Percentiles rank a stretch among this genome's conserved stretches.
These are phyloP conservation scores for Nanorana parkeri DNA, from an alignment of 2,113 vertebrate species.

Conservation along the genomic window DNA sequence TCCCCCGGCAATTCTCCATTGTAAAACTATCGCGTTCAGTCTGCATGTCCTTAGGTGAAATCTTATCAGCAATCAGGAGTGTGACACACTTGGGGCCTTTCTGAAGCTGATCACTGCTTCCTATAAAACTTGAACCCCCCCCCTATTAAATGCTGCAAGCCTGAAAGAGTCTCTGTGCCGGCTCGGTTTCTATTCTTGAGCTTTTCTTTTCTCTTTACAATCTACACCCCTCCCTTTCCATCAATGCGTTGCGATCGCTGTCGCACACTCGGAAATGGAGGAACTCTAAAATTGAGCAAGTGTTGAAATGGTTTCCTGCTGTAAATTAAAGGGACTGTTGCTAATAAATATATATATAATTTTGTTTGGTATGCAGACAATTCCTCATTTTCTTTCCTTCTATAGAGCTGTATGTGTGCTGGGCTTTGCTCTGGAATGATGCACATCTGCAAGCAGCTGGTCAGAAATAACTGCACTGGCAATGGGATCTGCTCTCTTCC, in stretches of 20 bases:
- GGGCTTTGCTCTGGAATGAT: no score
- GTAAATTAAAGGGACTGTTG: neutral
- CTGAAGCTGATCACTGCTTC: conserved; percentile 22
- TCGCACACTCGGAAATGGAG: neutral
- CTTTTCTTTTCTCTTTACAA: no score
- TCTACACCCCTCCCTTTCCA: neutral
- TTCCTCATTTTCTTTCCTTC: no score
- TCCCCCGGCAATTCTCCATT: no score
- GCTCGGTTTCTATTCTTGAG: no score
- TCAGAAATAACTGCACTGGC: no score
- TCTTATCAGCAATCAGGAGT: neutral
- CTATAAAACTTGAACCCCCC: conserved; percentile 13
- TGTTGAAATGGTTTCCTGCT: conserved; percentile 9
- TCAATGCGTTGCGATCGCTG: neutral
- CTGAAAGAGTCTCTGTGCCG: neutral
- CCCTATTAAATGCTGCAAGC: neutral
- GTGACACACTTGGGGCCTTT: neutral
- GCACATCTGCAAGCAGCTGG: no score
- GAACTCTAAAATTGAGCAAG: conserved; percentile 15
- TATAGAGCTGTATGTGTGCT: no score
- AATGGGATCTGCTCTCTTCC: no score
- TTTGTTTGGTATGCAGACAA: no score
- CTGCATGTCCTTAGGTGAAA: neutral
- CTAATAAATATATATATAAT: conserved; percentile 9
- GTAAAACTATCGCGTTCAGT: no score